Evolutionary conservation across 2,888 invertebrate species (phyloP).

Genomic region (Sialis fuliginosa): DNA sequence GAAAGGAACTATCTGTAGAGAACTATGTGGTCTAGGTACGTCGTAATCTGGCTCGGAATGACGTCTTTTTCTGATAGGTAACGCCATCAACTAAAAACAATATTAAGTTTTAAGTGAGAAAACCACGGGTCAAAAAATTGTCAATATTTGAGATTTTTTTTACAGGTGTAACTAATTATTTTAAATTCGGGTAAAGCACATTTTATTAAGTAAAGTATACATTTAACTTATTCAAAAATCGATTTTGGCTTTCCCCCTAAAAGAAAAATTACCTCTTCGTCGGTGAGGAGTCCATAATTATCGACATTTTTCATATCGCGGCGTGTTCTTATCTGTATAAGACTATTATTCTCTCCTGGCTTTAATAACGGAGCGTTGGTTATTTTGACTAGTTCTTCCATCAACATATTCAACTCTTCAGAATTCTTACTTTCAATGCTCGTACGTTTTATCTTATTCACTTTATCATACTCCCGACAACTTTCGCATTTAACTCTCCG

Average conservation of each 20-base stretch:
- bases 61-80: slow-evolving; percentile 16
- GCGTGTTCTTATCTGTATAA: slow-evolving; percentile 11
- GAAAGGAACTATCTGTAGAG: slow-evolving; percentile 14
- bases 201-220: too few species aligned
- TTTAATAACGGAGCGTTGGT: slow-evolving; percentile 23
- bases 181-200: too few species aligned
- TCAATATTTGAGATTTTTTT: too few species aligned
- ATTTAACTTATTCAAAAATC: too few species aligned
- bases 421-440: slow-evolving; percentile 10
- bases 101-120: too few species aligned
- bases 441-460: neutral
- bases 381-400: slow-evolving; percentile 23
- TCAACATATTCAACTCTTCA: slow-evolving; percentile 20
- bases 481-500: slow-evolving; percentile 9
- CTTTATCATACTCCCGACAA: slow-evolving; percentile 2
- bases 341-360: slow-evolving; percentile 22
- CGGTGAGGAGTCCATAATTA: slow-evolving; percentile 13
- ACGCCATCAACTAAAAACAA: slow-evolving; percentile 18
- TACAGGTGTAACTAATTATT: too few species aligned
- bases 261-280: slow-evolving; percentile 18
- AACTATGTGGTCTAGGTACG: slow-evolving; percentile 26
- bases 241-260: too few species aligned
- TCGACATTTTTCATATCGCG: neutral
- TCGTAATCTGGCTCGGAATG: slow-evolving; percentile 29
- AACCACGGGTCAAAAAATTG: too few species aligned